phyloP scores from a whole-genome alignment of 1,140 invertebrate species.

The Drosophila parabipectinata region DNA sequence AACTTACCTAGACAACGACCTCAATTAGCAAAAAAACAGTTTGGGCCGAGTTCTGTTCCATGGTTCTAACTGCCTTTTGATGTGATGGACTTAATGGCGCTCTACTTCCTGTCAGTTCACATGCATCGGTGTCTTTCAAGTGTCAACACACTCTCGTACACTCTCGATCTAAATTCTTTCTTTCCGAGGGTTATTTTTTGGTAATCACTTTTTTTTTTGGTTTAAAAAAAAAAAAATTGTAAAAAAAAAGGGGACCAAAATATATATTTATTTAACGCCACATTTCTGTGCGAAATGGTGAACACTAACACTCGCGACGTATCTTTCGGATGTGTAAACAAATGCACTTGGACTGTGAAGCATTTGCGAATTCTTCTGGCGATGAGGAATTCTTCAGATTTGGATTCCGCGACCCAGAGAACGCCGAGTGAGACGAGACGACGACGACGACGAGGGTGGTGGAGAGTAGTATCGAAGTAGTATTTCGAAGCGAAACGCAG shows the following conservation, averaged over 20 bases:
- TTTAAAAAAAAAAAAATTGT: slow-evolving; percentile 3
- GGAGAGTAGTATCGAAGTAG: neutral
- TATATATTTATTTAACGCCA: slow-evolving; percentile 8
- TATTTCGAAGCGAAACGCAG: slow-evolving; percentile 22
- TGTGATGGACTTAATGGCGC: slow-evolving; percentile 62
- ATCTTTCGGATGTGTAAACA: slow-evolving; percentile 1
- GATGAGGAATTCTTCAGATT: slow-evolving; percentile 45
- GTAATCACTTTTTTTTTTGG: slow-evolving; percentile 25
- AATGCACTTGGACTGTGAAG: slow-evolving; percentile 2
- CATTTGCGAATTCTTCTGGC: neutral
- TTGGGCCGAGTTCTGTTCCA: slow-evolving; percentile 51
- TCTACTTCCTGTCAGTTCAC: slow-evolving; percentile 76
- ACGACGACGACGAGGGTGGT: slow-evolving; percentile 11
- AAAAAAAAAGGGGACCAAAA: slow-evolving; percentile 11
- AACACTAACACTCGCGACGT: slow-evolving; percentile 23
- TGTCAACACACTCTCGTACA: slow-evolving; percentile 23
- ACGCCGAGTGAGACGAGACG: slow-evolving; percentile 27
- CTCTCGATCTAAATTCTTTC: slow-evolving; percentile 5
- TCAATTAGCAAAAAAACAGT: slow-evolving; percentile 72
- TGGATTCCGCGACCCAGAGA: slow-evolving; percentile 16
- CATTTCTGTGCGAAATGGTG: neutral
- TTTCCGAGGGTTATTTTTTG: slow-evolving; percentile 5
- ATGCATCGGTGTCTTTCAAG: slow-evolving; percentile 51
- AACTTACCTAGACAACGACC: slow-evolving; percentile 77
- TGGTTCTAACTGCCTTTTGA: slow-evolving; percentile 63